Conservation (phyloP, 2,888 invertebrate genomes). For the Euzophera pinguis region DNA sequence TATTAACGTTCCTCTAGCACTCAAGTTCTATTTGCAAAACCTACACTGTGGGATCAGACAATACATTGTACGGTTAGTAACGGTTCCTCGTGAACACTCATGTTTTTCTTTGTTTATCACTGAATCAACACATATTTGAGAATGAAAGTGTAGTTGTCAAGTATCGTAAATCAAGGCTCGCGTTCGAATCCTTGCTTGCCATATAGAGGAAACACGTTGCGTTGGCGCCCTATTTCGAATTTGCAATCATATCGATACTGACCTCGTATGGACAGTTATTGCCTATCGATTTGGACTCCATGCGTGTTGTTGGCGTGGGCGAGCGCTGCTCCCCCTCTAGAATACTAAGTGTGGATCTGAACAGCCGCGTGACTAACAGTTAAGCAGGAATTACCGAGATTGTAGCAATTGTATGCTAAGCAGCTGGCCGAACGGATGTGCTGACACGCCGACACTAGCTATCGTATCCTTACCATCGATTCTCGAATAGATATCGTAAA, state of each 20-base stretch:
- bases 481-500: conserved; percentile 9
- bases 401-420: conserved; percentile 58
- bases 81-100: conserved; percentile 9
- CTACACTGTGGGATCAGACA: conserved; percentile 3
- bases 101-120: conserved; percentile 6
- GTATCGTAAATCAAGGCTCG: not conserved
- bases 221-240: conserved; percentile 48
- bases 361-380: conserved; percentile 68
- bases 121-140: not conserved
- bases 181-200: conserved; percentile 4
- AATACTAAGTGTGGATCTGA: conserved; percentile 63
- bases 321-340: conserved; percentile 38
- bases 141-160: conserved; percentile 8
- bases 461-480: conserved; percentile 29
- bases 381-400: conserved; percentile 71
- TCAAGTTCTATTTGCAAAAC: conserved; percentile 17
- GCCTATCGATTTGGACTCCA: conserved; percentile 60
- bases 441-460: conserved; percentile 20
- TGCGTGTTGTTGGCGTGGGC: conserved; percentile 61
- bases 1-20: conserved; percentile 31
- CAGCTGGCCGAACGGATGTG: conserved; percentile 28
- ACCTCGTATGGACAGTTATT: conserved; percentile 72
- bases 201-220: conserved; percentile 19
- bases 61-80: conserved; percentile 4
- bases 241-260: conserved; percentile 59